Conservation (phyloP, 2,113 vertebrate species). For the Corydoras maculifer region DNA sequence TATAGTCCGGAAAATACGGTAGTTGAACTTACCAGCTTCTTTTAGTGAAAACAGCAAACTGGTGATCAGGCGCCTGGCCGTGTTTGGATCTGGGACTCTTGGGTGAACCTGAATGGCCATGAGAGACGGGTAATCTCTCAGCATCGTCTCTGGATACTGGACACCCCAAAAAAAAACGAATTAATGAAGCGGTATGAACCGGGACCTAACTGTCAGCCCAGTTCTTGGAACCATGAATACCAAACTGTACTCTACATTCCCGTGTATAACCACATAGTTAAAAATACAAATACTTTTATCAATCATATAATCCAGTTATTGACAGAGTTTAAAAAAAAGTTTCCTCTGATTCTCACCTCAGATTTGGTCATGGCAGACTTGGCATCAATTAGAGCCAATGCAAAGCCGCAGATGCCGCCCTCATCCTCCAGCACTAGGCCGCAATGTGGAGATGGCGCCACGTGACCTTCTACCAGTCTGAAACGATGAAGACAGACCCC, state of each 20-base stretch:
- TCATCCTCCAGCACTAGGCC: constrained; percentile 89
- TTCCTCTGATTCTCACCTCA: constrained; percentile 71
- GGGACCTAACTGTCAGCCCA: no score
- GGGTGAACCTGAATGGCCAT: constrained; percentile 85
- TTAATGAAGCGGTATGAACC: background rate
- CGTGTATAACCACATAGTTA: no score
- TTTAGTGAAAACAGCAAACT: constrained; percentile 82
- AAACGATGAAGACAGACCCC: background rate
- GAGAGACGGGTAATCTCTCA: constrained; percentile 84
- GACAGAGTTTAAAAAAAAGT: no score
- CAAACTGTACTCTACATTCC: no score
- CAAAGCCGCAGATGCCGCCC: constrained; percentile 84
- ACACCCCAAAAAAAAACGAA: constrained; percentile 55
- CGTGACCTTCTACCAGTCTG: constrained; percentile 79
- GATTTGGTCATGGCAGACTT: constrained; percentile 78
- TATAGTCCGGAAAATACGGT: background rate
- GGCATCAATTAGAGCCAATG: constrained; percentile 80
- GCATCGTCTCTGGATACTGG: constrained; percentile 63
- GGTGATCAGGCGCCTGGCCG: constrained; percentile 86
- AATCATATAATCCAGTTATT: no score
- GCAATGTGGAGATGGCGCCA: constrained; percentile 78
- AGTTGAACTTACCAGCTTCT: constrained; percentile 74
- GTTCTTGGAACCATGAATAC: no score
- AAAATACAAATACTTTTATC: no score
- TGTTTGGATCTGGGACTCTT: constrained; percentile 82